These are phyloP conservation scores for Xyrichtys novacula DNA, from an alignment of 2,797 vertebrate species.

Conservation along the genomic window DNA sequence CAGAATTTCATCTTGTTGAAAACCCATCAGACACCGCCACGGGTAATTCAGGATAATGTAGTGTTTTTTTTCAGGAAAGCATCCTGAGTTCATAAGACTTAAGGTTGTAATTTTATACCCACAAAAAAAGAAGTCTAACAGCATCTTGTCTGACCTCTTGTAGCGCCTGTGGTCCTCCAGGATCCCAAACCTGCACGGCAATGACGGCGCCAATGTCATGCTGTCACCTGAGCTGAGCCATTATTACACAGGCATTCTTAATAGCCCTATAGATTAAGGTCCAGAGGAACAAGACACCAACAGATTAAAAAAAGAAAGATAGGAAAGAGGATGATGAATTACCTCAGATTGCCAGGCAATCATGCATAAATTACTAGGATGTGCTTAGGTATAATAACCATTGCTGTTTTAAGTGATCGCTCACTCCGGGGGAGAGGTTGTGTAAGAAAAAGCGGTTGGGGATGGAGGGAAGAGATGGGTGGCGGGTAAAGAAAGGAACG, in stretches of 20 bases:
- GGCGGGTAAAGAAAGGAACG: slow-evolving; percentile 70
- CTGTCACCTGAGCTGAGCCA: slow-evolving; percentile 78
- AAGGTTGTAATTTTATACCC: neutral
- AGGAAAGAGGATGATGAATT: slow-evolving; percentile 85
- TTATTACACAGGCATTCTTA: slow-evolving; percentile 81
- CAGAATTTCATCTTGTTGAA: too few relatives aligned
- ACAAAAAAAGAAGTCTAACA: slow-evolving; percentile 28
- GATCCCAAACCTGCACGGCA: slow-evolving; percentile 57
- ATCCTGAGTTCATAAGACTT: neutral
- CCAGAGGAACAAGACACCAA: slow-evolving; percentile 82
- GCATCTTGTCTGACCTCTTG: slow-evolving; percentile 37
- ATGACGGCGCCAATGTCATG: slow-evolving; percentile 78
- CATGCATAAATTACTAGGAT: slow-evolving; percentile 86
- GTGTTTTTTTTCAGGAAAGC: neutral
- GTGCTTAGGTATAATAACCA: slow-evolving; percentile 83
- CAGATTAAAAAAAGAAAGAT: slow-evolving; percentile 86
- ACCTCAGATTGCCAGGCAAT: slow-evolving; percentile 83
- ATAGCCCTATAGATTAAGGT: slow-evolving; percentile 85
- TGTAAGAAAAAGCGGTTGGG: slow-evolving; percentile 49
- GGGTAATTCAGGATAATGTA: neutral
- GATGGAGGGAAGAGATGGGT: slow-evolving; percentile 53
- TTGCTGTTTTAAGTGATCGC: slow-evolving; percentile 78
- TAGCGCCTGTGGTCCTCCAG: slow-evolving; percentile 31
- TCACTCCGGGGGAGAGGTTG: slow-evolving; percentile 65
- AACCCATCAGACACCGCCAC: neutral